These are phyloP conservation scores for Drosophila paracracens DNA, from an alignment of 2,888 invertebrate genomes.

Conservation along the genomic window DNA sequence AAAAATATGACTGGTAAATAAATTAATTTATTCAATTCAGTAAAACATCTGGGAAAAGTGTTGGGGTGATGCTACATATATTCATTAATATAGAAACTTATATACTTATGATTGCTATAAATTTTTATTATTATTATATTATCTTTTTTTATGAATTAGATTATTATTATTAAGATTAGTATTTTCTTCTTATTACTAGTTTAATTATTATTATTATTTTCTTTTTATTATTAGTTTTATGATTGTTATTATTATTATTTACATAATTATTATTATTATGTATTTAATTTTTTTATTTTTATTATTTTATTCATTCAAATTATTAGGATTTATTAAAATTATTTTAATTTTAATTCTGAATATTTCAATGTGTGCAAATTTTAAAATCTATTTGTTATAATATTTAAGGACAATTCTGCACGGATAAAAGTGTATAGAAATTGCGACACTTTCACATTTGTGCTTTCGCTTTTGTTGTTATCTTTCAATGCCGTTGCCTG, in stretches of 20 bases:
- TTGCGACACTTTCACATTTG: background rate
- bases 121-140: background rate
- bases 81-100: background rate
- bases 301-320: background rate
- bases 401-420: background rate
- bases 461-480: conserved; percentile 19
- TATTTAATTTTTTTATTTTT: too few relatives aligned
- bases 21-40: background rate
- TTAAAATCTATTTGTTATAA: background rate
- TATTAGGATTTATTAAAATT: background rate
- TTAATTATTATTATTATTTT: background rate
- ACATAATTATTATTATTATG: background rate
- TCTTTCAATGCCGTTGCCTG: conserved; percentile 55
- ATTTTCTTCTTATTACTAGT: background rate
- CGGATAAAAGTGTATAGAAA: background rate
- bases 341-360: background rate
- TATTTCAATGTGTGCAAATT: background rate
- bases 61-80: background rate
- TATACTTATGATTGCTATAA: background rate
- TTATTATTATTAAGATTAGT: background rate
- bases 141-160: background rate
- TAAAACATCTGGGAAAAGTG: background rate
- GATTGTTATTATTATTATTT: background rate
- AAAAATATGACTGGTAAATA: too few relatives aligned
- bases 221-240: too few relatives aligned